Evolutionary conservation across 2,113 vertebrate genomes (phyloP), one percentile per base, ranked within the genome.

Genomic region (Pagrus major): DNA sequence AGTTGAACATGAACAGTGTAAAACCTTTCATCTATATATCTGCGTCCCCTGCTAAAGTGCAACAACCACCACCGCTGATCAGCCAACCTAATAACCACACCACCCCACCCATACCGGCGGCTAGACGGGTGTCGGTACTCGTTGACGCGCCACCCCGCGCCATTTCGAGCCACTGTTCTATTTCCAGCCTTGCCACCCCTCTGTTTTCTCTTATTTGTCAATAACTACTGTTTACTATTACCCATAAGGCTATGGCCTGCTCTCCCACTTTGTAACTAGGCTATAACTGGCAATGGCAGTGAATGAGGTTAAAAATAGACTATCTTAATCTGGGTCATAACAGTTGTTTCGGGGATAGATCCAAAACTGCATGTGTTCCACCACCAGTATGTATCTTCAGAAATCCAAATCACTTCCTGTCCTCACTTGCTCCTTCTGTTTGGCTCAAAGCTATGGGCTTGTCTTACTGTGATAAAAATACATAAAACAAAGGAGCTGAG

Each of bases 281-380:
- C 58, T 76, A 61, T 59, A 69, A 59, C 9, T 41, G 54, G 42
- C 42, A 37, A 51, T 70, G 73, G 29, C 37, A 56, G 67, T 49
- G 72, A 78, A 66, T 21, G 4, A 60, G 25, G 73, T 78, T 85
- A 77, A 73, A 81, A 80, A 86, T 74, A 83, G n/a, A 76, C 69
- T 37, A 54, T 66, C 33, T 56, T 2, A 35, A 80, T 85, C 76
- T 85, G 71, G 66, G 83, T 85, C 76, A 66, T 9, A 63, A 52
- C 58, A 64, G 35, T 29, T 2, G 4, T 65, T 71, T 76, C 69
- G 68, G 35, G 37, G 35, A 61, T 18, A 6, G 54, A 46, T 61
- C 64, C 37, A n/a, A 70, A 76, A 64, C 5, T 39, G 27, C n/a
- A 47, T 44, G 37, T 64, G 33, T 51, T 72, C 31, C 51, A 58